Evolutionary conservation across 2,113 vertebrate genomes (phyloP).

Genomic region (Actinemys pallida): DNA sequence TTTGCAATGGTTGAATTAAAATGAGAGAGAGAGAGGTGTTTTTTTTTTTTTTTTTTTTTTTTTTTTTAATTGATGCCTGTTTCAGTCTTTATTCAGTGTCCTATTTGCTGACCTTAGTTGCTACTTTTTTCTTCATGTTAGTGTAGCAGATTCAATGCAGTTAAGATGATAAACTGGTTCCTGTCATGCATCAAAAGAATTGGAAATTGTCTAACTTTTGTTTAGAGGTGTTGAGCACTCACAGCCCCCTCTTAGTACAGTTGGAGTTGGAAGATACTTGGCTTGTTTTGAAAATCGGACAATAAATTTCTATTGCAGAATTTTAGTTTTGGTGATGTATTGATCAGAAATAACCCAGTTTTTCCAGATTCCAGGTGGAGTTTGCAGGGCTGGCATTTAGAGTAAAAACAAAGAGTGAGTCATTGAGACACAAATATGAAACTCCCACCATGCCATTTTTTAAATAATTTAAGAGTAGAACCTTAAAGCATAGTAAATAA

Average conservation of each 20-base stretch:
- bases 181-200: background rate
- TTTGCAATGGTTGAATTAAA: background rate
- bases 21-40: background rate
- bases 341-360: background rate
- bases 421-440: background rate
- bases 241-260: background rate
- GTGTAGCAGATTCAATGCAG: background rate
- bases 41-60: too few species aligned
- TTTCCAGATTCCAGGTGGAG: background rate
- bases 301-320: accelerated
- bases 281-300: background rate
- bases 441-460: background rate
- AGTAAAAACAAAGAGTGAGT: background rate
- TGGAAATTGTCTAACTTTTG: background rate
- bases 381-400: background rate
- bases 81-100: background rate
- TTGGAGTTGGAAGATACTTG: background rate
- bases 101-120: background rate
- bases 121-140: background rate
- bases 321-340: background rate
- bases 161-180: background rate
- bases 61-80: background rate
- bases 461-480: background rate
- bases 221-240: background rate
- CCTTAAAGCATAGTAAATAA: background rate